These are phyloP conservation scores for Pristionchus mayeri DNA, from an alignment of 2,888 invertebrate genomes.

Conservation along the genomic window DNA sequence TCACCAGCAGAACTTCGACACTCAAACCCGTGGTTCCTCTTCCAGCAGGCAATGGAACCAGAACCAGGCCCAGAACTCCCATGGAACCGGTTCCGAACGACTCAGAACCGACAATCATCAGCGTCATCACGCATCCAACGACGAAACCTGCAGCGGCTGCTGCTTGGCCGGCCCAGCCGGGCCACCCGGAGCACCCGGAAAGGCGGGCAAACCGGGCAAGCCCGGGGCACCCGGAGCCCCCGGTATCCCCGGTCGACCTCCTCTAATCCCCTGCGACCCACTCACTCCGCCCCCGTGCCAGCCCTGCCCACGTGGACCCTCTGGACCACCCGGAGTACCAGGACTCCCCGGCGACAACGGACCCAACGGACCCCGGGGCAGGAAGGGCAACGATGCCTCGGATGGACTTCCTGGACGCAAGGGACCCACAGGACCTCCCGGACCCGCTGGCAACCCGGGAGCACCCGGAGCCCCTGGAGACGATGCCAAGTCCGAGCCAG, in stretches of 20 bases:
- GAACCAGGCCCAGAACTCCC: neutral
- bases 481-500: slow-evolving; percentile 52
- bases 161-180: slow-evolving; percentile 68
- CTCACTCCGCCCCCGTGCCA: slow-evolving; percentile 69
- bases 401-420: slow-evolving; percentile 69
- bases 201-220: slow-evolving; percentile 69
- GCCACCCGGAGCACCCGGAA: slow-evolving; percentile 66
- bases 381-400: slow-evolving; percentile 67
- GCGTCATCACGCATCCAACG: too few relatives aligned
- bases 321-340: slow-evolving; percentile 68
- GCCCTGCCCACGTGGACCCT: slow-evolving; percentile 66
- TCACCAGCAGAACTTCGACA: too few relatives aligned
- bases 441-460: slow-evolving; percentile 60
- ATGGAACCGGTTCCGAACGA: too few relatives aligned
- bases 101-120: too few relatives aligned
- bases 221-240: slow-evolving; percentile 69
- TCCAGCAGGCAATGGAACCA: neutral
- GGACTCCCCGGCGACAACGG: slow-evolving; percentile 69
- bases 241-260: slow-evolving; percentile 68
- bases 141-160: slow-evolving; percentile 68
- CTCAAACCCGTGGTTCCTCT: too few relatives aligned
- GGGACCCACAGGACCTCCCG: slow-evolving; percentile 70
- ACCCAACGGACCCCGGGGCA: slow-evolving; percentile 63
- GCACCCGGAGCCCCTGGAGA: slow-evolving; percentile 60
- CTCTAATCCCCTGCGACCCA: slow-evolving; percentile 65